phyloP scores from a whole-genome alignment of 2,888 invertebrate species.

The Scelioninae gen. 2 region DNA sequence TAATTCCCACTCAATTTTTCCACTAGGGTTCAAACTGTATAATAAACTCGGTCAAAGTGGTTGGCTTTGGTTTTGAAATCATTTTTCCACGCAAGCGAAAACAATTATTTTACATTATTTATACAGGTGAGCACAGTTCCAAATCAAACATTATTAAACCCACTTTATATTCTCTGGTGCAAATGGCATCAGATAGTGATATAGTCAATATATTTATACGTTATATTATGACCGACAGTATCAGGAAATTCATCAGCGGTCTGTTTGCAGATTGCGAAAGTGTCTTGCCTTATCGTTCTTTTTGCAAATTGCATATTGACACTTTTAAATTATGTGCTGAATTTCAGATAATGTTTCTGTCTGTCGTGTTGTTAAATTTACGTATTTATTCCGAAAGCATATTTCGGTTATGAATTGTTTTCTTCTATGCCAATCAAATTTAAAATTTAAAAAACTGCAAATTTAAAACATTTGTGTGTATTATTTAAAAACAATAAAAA shows the following conservation, averaged over 20 bases:
- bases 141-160: background rate
- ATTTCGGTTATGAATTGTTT: conserved; percentile 13
- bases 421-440: too few species aligned
- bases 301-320: conserved; percentile 18
- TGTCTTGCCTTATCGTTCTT: conserved; percentile 18
- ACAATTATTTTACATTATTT: too few species aligned
- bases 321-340: conserved; percentile 23
- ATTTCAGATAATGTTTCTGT: conserved; percentile 23
- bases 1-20: too few species aligned
- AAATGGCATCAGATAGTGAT: conserved; percentile 19
- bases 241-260: conserved; percentile 15
- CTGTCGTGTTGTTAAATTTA: background rate
- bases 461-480: too few species aligned
- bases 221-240: conserved; percentile 22
- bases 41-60: too few species aligned
- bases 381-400: background rate
- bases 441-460: too few species aligned
- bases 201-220: conserved; percentile 19
- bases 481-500: too few species aligned
- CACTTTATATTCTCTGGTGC: conserved; percentile 1
- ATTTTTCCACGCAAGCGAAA: too few species aligned
- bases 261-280: conserved; percentile 28
- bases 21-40: too few species aligned
- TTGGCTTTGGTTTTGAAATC: too few species aligned
- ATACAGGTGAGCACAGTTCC: too few species aligned